Evolutionary conservation across 2,888 invertebrate species (phyloP).

Genomic region (Limenitis camilla): DNA sequence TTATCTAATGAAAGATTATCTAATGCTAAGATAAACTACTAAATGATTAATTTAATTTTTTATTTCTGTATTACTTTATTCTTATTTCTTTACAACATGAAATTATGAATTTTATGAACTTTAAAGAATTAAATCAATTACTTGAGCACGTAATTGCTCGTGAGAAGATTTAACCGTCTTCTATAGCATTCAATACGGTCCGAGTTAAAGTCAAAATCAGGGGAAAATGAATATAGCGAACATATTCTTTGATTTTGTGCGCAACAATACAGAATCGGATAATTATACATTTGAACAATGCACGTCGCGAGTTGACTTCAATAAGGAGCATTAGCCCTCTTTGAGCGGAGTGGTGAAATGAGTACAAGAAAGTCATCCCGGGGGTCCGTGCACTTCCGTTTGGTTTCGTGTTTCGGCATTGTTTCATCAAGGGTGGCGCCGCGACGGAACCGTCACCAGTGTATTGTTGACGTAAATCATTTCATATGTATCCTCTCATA

Average conservation of each 20-base stretch:
- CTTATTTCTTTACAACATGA: too few relatives aligned
- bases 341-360: constrained; percentile 29
- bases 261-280: constrained; percentile 63
- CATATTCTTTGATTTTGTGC: constrained; percentile 69
- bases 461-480: constrained; percentile 8
- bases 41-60: too few relatives aligned
- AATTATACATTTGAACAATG: constrained; percentile 70
- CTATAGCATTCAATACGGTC: constrained; percentile 59
- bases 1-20: too few relatives aligned
- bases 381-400: constrained; percentile 70
- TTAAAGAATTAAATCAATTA: constrained; percentile 1
- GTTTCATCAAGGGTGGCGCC: constrained; percentile 57
- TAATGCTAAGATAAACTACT: too few relatives aligned
- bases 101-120: too few relatives aligned
- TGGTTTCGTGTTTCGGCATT: constrained; percentile 62
- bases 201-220: constrained; percentile 69
- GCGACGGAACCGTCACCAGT: constrained; percentile 18
- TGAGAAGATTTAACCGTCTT: constrained; percentile 73
- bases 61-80: too few relatives aligned
- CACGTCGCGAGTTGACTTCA: constrained; percentile 60
- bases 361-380: constrained; percentile 67
- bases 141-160: constrained; percentile 44
- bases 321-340: constrained; percentile 60
- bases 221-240: constrained; percentile 54
- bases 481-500: background rate